phyloP scores from a whole-genome alignment of 2,113 vertebrate species.

The Brachionichthys hirsutus region DNA sequence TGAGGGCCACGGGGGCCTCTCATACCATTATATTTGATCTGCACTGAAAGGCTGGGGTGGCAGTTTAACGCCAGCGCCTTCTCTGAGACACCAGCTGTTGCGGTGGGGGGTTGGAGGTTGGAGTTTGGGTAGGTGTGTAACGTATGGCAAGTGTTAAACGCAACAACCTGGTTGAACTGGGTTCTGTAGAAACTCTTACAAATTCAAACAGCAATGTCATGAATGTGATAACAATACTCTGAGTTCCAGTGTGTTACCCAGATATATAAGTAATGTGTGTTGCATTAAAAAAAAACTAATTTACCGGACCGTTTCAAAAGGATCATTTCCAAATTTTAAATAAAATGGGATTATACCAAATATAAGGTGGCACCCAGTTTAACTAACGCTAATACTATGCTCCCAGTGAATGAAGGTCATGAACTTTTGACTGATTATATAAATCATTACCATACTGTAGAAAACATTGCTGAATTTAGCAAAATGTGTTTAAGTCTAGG shows the following conservation, averaged over 20 bases:
- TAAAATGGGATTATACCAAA: conserved; percentile 1
- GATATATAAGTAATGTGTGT: not conserved
- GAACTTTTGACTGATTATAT: not conserved
- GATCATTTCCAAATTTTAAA: not conserved
- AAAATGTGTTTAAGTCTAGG: not conserved
- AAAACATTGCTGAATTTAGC: conserved; percentile 4
- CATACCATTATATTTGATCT: conserved; percentile 54
- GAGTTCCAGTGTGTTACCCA: not conserved
- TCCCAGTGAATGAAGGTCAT: conserved; percentile 9
- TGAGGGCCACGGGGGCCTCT: conserved; percentile 55
- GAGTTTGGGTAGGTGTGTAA: conserved; percentile 53
- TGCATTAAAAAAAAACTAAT: not conserved
- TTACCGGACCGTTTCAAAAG: not conserved
- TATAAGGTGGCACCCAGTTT: not conserved
- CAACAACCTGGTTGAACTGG: conserved; percentile 7
- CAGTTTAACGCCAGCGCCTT: conserved; percentile 51
- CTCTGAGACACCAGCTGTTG: conserved; percentile 71
- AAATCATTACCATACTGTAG: not conserved
- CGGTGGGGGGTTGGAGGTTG: conserved; percentile 66
- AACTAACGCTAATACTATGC: conserved; percentile 24
- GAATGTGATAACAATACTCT: not conserved
- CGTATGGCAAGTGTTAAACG: conserved; percentile 57
- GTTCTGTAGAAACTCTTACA: conserved; percentile 5
- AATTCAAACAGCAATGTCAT: conserved; percentile 9
- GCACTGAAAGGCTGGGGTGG: conserved; percentile 60